Evolutionary conservation across 2,888 invertebrate genomes (phyloP).

Genomic region (Drosophila kanekoi): DNA sequence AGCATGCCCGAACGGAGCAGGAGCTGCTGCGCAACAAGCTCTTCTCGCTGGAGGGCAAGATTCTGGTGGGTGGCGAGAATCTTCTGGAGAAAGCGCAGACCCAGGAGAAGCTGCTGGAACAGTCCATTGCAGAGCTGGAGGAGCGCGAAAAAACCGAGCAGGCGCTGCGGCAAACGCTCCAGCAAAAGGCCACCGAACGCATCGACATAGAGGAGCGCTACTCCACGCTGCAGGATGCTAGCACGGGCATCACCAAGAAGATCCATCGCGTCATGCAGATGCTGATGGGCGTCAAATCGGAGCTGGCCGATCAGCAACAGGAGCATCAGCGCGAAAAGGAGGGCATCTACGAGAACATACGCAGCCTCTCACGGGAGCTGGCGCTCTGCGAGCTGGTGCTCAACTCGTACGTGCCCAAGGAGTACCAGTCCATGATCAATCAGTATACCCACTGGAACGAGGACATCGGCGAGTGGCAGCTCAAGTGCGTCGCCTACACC

Average conservation of each 20-base stretch:
- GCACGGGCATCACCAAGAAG: conserved; percentile 95
- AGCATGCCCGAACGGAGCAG: conserved; percentile 92
- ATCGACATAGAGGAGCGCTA: conserved; percentile 98
- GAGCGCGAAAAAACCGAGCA: conserved; percentile 92
- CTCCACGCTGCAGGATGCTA: conserved; percentile 97
- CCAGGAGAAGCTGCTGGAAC: conserved; percentile 95
- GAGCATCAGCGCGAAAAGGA: conserved; percentile 99
- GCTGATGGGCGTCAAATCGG: conserved; percentile 93
- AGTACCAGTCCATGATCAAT: conserved; percentile 96
- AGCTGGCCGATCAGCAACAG: conserved; percentile 93
- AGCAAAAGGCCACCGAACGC: conserved; percentile 96
- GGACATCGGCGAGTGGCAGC: conserved; percentile 99
- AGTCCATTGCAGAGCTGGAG: conserved; percentile 93
- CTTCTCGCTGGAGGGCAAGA: conserved; percentile 95
- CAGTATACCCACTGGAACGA: conserved; percentile 98
- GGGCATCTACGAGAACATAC: conserved; percentile 95
- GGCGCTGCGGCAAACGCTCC: conserved; percentile 91
- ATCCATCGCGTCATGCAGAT: conserved; percentile 95
- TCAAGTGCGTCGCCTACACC: conserved; percentile 98
- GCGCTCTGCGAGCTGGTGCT: conserved; percentile 96
- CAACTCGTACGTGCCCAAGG: conserved; percentile 96
- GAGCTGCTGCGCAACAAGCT: conserved; percentile 94
- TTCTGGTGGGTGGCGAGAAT: conserved; percentile 99
- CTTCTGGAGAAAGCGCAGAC: conserved; percentile 98
- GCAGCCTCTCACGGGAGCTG: conserved; percentile 95